Conservation (phyloP, 2,797 vertebrate species). For the Furcifer pardalis region DNA sequence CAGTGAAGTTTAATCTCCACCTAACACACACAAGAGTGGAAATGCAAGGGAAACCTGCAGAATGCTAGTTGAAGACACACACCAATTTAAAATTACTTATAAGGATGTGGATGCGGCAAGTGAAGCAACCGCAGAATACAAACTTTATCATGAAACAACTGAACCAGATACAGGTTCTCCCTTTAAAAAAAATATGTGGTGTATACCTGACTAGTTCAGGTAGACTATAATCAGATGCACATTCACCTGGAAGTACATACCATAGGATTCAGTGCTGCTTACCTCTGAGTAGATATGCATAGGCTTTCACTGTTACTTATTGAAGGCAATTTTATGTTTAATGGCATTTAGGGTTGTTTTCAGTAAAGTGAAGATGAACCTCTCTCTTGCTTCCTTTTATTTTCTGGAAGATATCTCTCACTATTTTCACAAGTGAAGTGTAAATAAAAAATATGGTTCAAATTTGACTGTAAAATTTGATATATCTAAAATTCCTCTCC, state of each 20-base stretch:
- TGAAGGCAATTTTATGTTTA: background rate
- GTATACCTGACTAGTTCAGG: conserved; percentile 2
- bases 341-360: accelerated
- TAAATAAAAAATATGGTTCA: background rate
- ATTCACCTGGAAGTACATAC: background rate
- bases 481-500: background rate
- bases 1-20: conserved; percentile 60
- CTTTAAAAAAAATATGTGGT: background rate
- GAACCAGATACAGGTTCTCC: conserved; percentile 23
- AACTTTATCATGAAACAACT: conserved; percentile 17
- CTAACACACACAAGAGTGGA: conserved; percentile 42
- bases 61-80: conserved; percentile 52
- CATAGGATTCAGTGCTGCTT: background rate
- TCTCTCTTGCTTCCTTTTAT: background rate
- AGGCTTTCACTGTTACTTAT: background rate
- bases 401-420: background rate
- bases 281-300: background rate
- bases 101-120: conserved; percentile 31
- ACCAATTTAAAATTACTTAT: conserved; percentile 56
- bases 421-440: background rate
- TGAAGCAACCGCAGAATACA: conserved; percentile 26
- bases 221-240: background rate
- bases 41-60: conserved; percentile 29
- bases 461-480: background rate
- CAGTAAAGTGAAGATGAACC: background rate